Conservation (phyloP, 1,140 invertebrate species). For the Aphis gossypii region DNA sequence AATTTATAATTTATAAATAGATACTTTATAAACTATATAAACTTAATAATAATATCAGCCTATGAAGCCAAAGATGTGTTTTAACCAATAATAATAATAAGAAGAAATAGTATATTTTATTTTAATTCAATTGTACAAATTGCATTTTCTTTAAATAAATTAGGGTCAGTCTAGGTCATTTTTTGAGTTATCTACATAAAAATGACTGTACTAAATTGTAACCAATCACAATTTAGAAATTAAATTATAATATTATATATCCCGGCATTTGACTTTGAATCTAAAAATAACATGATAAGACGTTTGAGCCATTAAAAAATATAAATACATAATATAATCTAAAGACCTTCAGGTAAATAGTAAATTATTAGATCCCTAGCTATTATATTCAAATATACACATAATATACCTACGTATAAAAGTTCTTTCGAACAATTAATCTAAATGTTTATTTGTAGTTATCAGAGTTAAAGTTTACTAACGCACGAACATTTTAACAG, state of each 20-base stretch:
- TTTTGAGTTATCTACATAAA: conserved; percentile 25
- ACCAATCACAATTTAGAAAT: not conserved
- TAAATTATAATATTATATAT: not conserved
- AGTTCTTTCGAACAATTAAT: not conserved
- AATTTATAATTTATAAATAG: not conserved
- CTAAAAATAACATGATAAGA: conserved; percentile 37
- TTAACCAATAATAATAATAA: not conserved
- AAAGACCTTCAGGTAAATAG: conserved; percentile 32
- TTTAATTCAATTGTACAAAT: not conserved
- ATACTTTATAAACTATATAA: not conserved
- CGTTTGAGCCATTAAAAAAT: conserved; percentile 19
- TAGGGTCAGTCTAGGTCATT: not conserved
- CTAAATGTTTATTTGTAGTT: not conserved
- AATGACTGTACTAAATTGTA: not conserved
- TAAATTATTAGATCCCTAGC: not conserved
- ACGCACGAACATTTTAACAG: not conserved
- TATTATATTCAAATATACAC: too few species aligned
- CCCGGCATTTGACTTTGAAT: conserved; percentile 33
- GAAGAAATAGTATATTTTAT: not conserved
- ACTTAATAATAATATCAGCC: not conserved
- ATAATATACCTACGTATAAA: not conserved
- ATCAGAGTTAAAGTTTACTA: not conserved
- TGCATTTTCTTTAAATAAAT: not conserved
- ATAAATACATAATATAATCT: not conserved
- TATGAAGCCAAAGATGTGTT: not conserved